Percentiles rank a stretch among this genome's conserved stretches.
Evolutionary conservation across 2,888 invertebrate genomes (phyloP).

Genomic region (Drosophila yooni): DNA sequence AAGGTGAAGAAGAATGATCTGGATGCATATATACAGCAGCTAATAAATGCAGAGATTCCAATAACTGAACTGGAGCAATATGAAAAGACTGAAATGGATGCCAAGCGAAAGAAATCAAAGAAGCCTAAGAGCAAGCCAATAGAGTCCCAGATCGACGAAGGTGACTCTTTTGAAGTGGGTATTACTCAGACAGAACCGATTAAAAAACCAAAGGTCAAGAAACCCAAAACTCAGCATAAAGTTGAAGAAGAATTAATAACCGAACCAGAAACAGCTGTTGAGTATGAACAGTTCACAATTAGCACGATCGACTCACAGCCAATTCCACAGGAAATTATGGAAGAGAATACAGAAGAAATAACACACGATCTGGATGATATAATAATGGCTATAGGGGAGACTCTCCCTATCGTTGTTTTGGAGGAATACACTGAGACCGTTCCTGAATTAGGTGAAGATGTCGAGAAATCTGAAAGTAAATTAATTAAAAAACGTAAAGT

Average conservation of each 20-base stretch:
- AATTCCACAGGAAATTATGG: constrained; percentile 26
- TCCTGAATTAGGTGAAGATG: constrained; percentile 57
- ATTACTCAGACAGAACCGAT: constrained; percentile 70
- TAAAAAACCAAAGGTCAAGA: constrained; percentile 66
- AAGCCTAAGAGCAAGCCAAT: constrained; percentile 64
- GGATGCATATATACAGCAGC: constrained; percentile 82
- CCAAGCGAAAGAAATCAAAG: constrained; percentile 78
- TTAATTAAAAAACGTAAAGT: constrained; percentile 85
- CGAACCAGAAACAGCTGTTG: constrained; percentile 43
- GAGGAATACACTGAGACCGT: constrained; percentile 36
- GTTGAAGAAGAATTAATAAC: constrained; percentile 32
- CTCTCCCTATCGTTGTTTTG: constrained; percentile 53
- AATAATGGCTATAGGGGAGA: constrained; percentile 54
- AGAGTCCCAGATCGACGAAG: constrained; percentile 50
- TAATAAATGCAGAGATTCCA: constrained; percentile 84
- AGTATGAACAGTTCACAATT: constrained; percentile 54
- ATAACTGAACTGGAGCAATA: constrained; percentile 85
- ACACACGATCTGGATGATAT: constrained; percentile 53
- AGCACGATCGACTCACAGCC: constrained; percentile 47
- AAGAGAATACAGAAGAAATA: constrained; percentile 18
- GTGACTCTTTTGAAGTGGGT: constrained; percentile 67
- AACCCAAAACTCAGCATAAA: constrained; percentile 38
- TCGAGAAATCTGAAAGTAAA: constrained; percentile 72
- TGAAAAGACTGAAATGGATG: constrained; percentile 84
- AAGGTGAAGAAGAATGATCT: constrained; percentile 82